Conservation (phyloP, 2,888 invertebrate genomes). For the Mimumesa dahlbomi region DNA sequence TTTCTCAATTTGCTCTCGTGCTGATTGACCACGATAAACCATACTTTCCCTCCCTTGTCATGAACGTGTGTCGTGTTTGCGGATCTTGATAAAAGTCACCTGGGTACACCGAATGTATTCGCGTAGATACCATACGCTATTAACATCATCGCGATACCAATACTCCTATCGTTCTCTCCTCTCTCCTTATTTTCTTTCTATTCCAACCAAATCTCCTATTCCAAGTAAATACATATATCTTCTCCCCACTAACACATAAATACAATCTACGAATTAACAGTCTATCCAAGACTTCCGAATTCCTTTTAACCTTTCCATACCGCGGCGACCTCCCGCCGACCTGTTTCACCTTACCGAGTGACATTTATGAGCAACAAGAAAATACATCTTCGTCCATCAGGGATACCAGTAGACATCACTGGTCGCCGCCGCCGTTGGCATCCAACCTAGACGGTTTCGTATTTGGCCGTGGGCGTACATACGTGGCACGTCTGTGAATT, state of each 20-base stretch:
- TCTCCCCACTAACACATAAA: too few species aligned
- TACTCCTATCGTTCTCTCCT: too few species aligned
- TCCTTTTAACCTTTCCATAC: conserved; percentile 17
- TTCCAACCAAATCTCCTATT: too few species aligned
- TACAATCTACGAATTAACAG: background rate
- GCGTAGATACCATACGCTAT: too few species aligned
- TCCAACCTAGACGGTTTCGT: conserved; percentile 26
- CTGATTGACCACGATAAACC: conserved; percentile 33
- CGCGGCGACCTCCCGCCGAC: conserved; percentile 14
- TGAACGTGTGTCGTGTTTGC: conserved; percentile 18
- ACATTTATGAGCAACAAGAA: conserved; percentile 49
- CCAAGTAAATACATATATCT: too few species aligned
- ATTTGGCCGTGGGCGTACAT: conserved; percentile 54
- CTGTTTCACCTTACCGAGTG: conserved; percentile 36
- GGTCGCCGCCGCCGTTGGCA: conserved; percentile 8
- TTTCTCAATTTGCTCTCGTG: conserved; percentile 37
- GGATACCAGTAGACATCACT: conserved; percentile 39
- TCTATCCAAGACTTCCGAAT: conserved; percentile 34
- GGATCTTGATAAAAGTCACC: conserved; percentile 52
- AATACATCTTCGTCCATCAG: conserved; percentile 39
- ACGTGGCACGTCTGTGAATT: conserved; percentile 63
- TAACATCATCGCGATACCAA: too few species aligned
- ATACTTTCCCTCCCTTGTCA: conserved; percentile 40
- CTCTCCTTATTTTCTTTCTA: too few species aligned
- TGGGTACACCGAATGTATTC: too few species aligned